phyloP scores from a whole-genome alignment of 2,113 vertebrate species.

The Cephalopterus ornatus region DNA sequence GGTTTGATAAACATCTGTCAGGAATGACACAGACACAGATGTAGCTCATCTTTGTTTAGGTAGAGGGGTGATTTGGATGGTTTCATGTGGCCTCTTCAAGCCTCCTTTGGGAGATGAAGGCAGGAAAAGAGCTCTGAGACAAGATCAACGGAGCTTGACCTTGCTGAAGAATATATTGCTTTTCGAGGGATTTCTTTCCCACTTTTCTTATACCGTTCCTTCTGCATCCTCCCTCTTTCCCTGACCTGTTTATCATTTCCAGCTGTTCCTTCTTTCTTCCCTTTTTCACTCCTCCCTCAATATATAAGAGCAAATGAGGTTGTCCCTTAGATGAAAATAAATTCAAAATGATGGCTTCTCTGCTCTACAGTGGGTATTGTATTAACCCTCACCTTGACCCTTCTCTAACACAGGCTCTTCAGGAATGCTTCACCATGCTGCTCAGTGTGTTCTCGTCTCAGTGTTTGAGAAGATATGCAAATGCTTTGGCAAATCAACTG shows the following conservation, averaged over 20 bases:
- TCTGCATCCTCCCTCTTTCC: background rate
- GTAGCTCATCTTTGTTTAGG: background rate
- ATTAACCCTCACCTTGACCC: conserved; percentile 47
- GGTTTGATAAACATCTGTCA: background rate
- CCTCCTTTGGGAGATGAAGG: background rate
- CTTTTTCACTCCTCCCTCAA: background rate
- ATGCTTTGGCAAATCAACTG: conserved; percentile 41
- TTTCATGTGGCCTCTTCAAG: background rate
- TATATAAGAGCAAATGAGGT: background rate
- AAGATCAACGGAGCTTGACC: background rate
- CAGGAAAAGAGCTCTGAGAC: background rate
- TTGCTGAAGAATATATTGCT: background rate
- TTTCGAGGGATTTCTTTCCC: background rate
- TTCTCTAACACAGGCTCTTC: background rate
- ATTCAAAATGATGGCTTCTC: conserved; percentile 33
- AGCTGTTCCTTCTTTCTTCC: background rate
- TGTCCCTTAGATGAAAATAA: conserved; percentile 40
- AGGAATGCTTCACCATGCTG: background rate
- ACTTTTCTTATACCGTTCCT: background rate
- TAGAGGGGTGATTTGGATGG: background rate
- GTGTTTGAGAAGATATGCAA: conserved; percentile 39
- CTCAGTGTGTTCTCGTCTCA: background rate
- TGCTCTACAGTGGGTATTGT: background rate
- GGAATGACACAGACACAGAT: background rate
- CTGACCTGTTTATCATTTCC: background rate